These are phyloP conservation scores for Pandemis cinnamomeana DNA, from an alignment of 2,888 invertebrate species.

Conservation along the genomic window DNA sequence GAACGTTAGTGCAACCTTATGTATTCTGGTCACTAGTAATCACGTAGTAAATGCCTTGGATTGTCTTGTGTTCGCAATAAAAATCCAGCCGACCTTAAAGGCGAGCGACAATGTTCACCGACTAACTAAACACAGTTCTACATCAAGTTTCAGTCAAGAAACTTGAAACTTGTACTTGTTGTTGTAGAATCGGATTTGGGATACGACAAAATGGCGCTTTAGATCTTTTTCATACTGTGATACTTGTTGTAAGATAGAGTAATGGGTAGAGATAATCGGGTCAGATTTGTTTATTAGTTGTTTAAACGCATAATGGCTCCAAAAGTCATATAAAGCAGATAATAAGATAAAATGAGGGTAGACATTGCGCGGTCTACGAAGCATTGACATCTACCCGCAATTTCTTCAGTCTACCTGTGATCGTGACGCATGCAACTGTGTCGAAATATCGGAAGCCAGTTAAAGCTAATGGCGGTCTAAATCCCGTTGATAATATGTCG, in stretches of 20 bases:
- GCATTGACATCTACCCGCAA: too few species aligned
- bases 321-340: background rate
- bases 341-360: too few species aligned
- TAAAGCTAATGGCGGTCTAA: too few species aligned
- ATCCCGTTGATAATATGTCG: too few species aligned
- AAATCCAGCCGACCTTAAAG: conserved; percentile 39
- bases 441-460: too few species aligned
- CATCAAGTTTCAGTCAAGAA: background rate
- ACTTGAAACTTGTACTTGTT: background rate
- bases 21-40: conserved; percentile 15
- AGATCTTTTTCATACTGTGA: background rate
- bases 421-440: too few species aligned
- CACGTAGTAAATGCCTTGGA: conserved; percentile 18
- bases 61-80: conserved; percentile 23
- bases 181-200: background rate
- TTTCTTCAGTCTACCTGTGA: too few species aligned
- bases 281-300: conserved; percentile 13
- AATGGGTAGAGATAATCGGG: conserved; percentile 27
- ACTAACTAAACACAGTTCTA: background rate
- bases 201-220: background rate
- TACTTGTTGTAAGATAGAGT: conserved; percentile 15
- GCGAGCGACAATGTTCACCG: conserved; percentile 21
- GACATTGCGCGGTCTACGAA: too few species aligned
- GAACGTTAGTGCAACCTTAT: background rate
- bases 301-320: background rate